A percentile compares a stretch with the other conserved stretches of the same genome.
phyloP scores from a whole-genome alignment of 2,113 vertebrate genomes.

The Ariopsis seemanni region DNA sequence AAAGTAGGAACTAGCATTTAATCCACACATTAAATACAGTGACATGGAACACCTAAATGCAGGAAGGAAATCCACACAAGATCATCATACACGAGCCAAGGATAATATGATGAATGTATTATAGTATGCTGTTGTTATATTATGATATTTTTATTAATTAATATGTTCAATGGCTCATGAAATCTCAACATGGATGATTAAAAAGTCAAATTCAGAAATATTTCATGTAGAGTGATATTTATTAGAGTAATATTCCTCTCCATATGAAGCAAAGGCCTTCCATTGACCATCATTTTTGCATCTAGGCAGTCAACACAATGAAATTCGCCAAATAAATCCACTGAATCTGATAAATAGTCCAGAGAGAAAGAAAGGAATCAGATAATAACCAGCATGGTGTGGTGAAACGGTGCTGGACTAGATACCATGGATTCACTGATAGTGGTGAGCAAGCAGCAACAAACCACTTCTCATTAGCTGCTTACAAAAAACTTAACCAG shows the following conservation, averaged over 20 bases:
- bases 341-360: background rate
- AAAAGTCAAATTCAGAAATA: background rate
- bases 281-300: background rate
- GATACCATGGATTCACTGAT: background rate
- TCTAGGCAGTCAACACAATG: background rate
- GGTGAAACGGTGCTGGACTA: background rate
- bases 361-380: constrained; percentile 1
- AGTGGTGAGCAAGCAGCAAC: background rate
- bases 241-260: background rate
- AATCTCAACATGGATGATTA: background rate
- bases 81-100: background rate
- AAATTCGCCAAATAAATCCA: background rate
- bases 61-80: background rate
- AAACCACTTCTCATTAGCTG: constrained; percentile 7
- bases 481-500: constrained; percentile 3
- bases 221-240: background rate
- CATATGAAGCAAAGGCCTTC: background rate
- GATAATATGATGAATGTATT: background rate
- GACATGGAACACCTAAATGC: background rate
- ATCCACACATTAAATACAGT: background rate
- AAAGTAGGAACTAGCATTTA: background rate
- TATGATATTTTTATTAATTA: background rate
- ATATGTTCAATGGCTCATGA: background rate
- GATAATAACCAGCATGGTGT: background rate
- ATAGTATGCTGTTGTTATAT: background rate